These are phyloP conservation scores for Trachops cirrhosus DNA, from an alignment of 2,797 vertebrate species.

Conservation along the genomic window DNA sequence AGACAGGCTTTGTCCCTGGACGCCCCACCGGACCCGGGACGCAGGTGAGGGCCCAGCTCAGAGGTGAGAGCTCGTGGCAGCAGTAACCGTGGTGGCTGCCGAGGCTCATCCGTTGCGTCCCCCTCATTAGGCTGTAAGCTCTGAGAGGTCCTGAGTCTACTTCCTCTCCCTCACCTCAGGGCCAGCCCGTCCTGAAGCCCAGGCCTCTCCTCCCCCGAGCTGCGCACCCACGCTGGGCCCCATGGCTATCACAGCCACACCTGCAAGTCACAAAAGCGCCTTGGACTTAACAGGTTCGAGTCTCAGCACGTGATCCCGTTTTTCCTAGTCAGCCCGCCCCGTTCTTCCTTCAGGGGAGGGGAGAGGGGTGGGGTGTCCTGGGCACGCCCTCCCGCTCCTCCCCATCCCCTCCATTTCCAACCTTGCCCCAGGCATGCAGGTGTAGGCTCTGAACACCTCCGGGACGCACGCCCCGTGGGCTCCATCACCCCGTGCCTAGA, in stretches of 20 bases:
- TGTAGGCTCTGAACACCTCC: background rate
- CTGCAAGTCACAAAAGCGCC: background rate
- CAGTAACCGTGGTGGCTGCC: accelerated
- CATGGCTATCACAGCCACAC: background rate
- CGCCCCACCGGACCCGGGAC: background rate
- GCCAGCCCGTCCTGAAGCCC: background rate
- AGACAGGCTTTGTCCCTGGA: background rate
- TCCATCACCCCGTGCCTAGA: accelerated
- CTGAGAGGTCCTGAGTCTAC: background rate
- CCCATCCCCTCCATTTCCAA: background rate
- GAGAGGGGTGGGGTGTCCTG: too few species aligned
- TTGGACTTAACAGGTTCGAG: background rate
- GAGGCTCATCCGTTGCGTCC: background rate
- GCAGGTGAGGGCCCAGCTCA: background rate
- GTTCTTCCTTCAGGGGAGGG: too few species aligned
- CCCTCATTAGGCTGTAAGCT: background rate
- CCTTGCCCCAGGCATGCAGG: background rate
- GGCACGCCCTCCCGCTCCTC: background rate
- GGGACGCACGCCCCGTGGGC: background rate
- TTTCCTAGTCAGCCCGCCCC: background rate
- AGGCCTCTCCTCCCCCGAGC: background rate
- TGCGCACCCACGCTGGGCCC: background rate
- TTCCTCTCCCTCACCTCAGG: background rate
- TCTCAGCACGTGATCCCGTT: background rate
- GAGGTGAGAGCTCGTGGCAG: accelerated